Evolutionary conservation across 2,113 vertebrate genomes (phyloP), one percentile per base, ranked within the genome.

Genomic region (Microtus montanus): DNA sequence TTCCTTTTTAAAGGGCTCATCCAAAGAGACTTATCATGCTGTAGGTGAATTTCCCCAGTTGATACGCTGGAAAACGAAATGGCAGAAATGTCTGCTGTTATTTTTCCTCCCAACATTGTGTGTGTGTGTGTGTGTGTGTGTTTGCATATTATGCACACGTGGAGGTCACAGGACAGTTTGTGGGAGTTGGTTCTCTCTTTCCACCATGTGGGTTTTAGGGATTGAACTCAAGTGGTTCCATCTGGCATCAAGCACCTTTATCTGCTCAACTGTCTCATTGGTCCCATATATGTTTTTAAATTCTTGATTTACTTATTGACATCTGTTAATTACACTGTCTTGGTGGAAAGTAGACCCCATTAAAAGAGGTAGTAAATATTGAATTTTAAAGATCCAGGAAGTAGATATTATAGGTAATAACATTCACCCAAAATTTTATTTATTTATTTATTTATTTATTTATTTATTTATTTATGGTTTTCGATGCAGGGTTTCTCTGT

Each of bases 361-460:
- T 75, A 61, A 28, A 95, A 74, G 52, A 83, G 41, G 71, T 84
- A 52, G n/a, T 95, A 52, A 85, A 61, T 79, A 41, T 77, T 79
- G 11, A 33, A 73, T 97, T 96, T 95, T 96, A 84, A 88, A 92
- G 87, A 85, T 63, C 26, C 78, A 87, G 73, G 89, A 83, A 94
- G 91, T 64, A n/a, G 84, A 79, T 9, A 44, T 89, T 54, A 24
- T 92, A 85, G 74, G 9, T 49, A 41, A 58, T 94, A 66, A 64
- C 3, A 33, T 58, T 13, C 41, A 82, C 90, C 7, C 20, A 58
- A 19, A 58, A 7, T 20, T 58, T 58, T 58, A 47, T 47, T 9
- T 8, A 47, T 44, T 5, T 5, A 44, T 44, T 5, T 5, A 44
- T 44, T 44, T 5, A 44, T 44, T 47, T 8, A 47, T 47, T 5